phyloP scores from a whole-genome alignment of 1,140 invertebrate genomes.

The Nixonia krombeini region DNA sequence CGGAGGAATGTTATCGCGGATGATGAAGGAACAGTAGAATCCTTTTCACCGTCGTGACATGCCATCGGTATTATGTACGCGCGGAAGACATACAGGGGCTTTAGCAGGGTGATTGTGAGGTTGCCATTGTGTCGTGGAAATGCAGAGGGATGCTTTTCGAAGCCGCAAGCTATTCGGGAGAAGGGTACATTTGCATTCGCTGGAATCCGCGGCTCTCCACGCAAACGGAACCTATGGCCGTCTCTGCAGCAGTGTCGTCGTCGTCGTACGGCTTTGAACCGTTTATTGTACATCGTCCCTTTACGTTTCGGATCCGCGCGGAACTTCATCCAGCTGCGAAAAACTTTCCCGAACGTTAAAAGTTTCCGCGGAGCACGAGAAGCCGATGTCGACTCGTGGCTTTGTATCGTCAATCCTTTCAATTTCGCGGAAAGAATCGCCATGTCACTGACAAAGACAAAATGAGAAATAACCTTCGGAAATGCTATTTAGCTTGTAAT shows the following conservation, averaged over 20 bases:
- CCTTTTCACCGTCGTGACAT: conserved; percentile 25
- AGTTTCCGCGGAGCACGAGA: conserved; percentile 8
- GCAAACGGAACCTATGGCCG: conserved; percentile 36
- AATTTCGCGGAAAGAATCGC: too few relatives aligned
- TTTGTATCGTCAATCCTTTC: too few relatives aligned
- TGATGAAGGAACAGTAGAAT: conserved; percentile 26
- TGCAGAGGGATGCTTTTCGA: conserved; percentile 31
- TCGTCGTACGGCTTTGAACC: conserved; percentile 24
- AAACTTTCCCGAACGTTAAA: conserved; percentile 19
- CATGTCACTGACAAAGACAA: too few relatives aligned
- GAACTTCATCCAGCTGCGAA: conserved; percentile 25
- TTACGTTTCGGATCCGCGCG: conserved; percentile 30
- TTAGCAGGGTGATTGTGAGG: conserved; percentile 34
- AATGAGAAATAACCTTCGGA: too few relatives aligned
- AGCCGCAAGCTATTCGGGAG: conserved; percentile 24
- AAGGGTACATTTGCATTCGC: conserved; percentile 37
- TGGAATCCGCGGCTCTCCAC: conserved; percentile 23
- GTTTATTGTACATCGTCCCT: conserved; percentile 31
- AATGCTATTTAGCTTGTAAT: too few relatives aligned
- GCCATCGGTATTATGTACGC: conserved; percentile 20
- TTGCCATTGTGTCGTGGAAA: conserved; percentile 36
- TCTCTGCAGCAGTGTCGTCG: conserved; percentile 8
- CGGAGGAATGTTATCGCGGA: too few relatives aligned
- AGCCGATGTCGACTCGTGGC: conserved; percentile 8
- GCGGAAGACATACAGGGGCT: conserved; percentile 19